A percentile compares a stretch with the other conserved stretches of the same genome.
These are phyloP conservation scores for Sebastes diaconus DNA, from an alignment of 2,797 vertebrate genomes.

Conservation along the genomic window DNA sequence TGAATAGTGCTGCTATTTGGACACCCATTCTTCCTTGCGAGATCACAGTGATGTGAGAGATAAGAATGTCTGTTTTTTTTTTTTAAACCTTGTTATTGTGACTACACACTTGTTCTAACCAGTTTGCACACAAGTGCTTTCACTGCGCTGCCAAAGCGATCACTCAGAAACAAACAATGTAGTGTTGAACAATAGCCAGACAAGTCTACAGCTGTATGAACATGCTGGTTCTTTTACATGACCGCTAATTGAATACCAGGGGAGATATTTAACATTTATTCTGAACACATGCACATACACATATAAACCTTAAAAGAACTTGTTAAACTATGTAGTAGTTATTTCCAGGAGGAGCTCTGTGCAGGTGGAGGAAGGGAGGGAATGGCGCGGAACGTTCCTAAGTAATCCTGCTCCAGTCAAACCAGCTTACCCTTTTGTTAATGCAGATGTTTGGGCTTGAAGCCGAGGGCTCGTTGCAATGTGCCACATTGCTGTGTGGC, in stretches of 20 bases:
- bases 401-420: constrained; percentile 84
- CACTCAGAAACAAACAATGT: constrained; percentile 76
- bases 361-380: constrained; percentile 52
- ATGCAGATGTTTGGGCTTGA: constrained; percentile 95
- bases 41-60: constrained; percentile 61
- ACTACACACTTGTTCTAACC: constrained; percentile 78
- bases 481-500: constrained; percentile 75
- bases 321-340: constrained; percentile 27
- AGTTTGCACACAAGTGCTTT: constrained; percentile 71
- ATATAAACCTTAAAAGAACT: constrained; percentile 23
- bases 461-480: constrained; percentile 82
- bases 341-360: constrained; percentile 15
- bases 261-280: constrained; percentile 38
- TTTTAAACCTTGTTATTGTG: constrained; percentile 69
- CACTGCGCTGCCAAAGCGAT: constrained; percentile 71
- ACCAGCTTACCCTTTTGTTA: constrained; percentile 92
- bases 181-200: constrained; percentile 76
- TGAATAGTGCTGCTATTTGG: constrained; percentile 57
- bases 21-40: constrained; percentile 40
- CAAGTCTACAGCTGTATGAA: constrained; percentile 75
- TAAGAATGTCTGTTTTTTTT: constrained; percentile 54
- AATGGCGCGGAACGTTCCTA: constrained; percentile 76
- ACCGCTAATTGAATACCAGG: constrained; percentile 42
- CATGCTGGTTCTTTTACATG: constrained; percentile 61
- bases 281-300: constrained; percentile 1